Percentiles rank a stretch among this genome's conserved stretches.
Evolutionary conservation across 2,797 vertebrate species (phyloP).

Genomic region (Phoebastria nigripes): DNA sequence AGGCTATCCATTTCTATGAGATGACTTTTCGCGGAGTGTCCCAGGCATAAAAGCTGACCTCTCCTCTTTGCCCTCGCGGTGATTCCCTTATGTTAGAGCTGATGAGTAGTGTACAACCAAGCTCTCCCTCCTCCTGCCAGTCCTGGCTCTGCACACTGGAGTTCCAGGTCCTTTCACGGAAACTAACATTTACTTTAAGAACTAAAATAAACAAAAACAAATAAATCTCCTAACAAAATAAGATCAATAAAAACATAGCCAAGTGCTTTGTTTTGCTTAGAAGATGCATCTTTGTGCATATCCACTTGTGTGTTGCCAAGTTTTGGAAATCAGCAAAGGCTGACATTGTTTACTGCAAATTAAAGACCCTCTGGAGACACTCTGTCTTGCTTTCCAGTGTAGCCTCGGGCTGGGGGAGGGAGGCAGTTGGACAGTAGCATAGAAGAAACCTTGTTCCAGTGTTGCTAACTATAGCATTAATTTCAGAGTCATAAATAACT

Average conservation of each 20-base stretch:
- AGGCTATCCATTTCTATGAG: not conserved
- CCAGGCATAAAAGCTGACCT: not conserved
- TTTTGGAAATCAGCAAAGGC: not conserved
- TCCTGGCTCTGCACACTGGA: not conserved
- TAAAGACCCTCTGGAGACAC: constrained; percentile 51
- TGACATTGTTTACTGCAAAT: constrained; percentile 29
- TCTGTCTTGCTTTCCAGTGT: constrained; percentile 34
- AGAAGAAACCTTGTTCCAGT: constrained; percentile 48
- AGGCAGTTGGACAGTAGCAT: constrained; percentile 54
- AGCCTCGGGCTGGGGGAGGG: not conserved
- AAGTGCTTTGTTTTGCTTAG: constrained; percentile 22
- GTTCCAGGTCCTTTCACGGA: constrained; percentile 7
- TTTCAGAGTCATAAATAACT: constrained; percentile 62
- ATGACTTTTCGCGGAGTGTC: not conserved
- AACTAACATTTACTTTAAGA: constrained; percentile 23
- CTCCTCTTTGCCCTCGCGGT: not conserved
- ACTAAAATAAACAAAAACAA: not conserved
- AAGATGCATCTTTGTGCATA: not conserved
- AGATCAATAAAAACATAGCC: constrained; percentile 16
- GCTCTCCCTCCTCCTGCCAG: not conserved
- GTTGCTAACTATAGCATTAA: constrained; percentile 68
- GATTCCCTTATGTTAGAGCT: not conserved
- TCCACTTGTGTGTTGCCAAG: not conserved
- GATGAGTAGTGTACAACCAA: not conserved
- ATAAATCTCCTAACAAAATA: not conserved